These are phyloP conservation scores for Ageneiosus marmoratus DNA, from an alignment of 2,113 vertebrate species.

Conservation along the genomic window DNA sequence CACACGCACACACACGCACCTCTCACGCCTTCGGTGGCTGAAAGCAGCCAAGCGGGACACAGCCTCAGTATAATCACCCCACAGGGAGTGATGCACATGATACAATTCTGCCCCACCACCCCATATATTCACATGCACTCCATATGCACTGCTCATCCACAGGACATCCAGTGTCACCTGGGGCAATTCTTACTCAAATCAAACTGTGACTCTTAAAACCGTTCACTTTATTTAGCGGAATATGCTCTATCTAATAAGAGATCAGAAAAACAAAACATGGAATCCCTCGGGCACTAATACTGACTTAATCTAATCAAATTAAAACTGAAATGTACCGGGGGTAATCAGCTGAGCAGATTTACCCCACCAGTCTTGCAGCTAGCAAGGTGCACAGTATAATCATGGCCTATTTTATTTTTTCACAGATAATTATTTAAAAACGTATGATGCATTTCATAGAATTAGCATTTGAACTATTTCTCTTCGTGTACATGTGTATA, in stretches of 20 bases:
- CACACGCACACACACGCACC: slow-evolving; percentile 23
- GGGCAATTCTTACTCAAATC: slow-evolving; percentile 6
- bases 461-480: background rate
- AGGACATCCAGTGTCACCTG: slow-evolving; percentile 16
- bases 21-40: slow-evolving; percentile 21
- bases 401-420: background rate
- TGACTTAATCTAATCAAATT: background rate
- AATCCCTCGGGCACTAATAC: background rate
- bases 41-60: slow-evolving; percentile 49
- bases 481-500: background rate
- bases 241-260: background rate
- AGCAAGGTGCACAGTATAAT: background rate
- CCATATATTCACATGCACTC: background rate
- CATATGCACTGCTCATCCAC: background rate
- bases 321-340: too few relatives aligned
- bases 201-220: too few relatives aligned
- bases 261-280: too few relatives aligned
- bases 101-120: background rate
- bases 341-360: background rate
- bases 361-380: background rate
- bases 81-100: slow-evolving; percentile 47
- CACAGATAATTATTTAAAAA: background rate
- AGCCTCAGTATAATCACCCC: slow-evolving; percentile 58
- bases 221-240: background rate
- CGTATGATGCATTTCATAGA: background rate